Evolutionary conservation across 92 coral and sea anemone species (phyloP), one percentile per base, ranked within the genome.

Genomic region (Actinernus sp.): DNA sequence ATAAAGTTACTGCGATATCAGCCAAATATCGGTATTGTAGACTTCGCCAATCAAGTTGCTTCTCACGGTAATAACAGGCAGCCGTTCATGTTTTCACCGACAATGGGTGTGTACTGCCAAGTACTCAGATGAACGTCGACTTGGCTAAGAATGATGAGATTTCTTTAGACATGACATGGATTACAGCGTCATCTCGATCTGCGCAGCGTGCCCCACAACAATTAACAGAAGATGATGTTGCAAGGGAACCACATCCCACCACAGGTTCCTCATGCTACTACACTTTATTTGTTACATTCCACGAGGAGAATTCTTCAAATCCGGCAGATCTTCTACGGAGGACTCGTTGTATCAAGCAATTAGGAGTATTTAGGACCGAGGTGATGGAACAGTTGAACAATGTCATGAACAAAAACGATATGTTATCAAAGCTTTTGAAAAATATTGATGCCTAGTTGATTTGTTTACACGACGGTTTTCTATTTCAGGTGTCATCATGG

Each of bases 41-140:
- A 65, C 38, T 45, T 65, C 29, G 73, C 73, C 22, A 65, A 65
- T 25, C 45, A 45, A 59, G 61, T 65, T 3, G 73, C 54, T 9
- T 36, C 73, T 11, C 73, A 65, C 49, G 73, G 58, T 28, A 33
- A 55, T 14, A 31, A 27, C 20, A n/a, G 73, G 17, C 43, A 41
- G 17, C 54, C 32, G 28, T 39, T 27, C 43, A 55, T 65, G 41
- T 65, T 65, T 26, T 14, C 51, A 4, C 73, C 73, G 1, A 9
- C 13, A 22, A 34, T 1, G 39, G 63, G 16, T 7, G 68, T 10
- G 66, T 59, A 10, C 47, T 41, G 12, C 47, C 1, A n/a, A 9
- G 18, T 11, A 36, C 58, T 24, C 17, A 32, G 19, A 26, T 36
- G 23, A 61, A 61, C 68, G 37, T 61, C n/a, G n/a, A n/a, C n/a